phyloP scores from a whole-genome alignment of 2,797 vertebrate species.

The Furcifer pardalis region DNA sequence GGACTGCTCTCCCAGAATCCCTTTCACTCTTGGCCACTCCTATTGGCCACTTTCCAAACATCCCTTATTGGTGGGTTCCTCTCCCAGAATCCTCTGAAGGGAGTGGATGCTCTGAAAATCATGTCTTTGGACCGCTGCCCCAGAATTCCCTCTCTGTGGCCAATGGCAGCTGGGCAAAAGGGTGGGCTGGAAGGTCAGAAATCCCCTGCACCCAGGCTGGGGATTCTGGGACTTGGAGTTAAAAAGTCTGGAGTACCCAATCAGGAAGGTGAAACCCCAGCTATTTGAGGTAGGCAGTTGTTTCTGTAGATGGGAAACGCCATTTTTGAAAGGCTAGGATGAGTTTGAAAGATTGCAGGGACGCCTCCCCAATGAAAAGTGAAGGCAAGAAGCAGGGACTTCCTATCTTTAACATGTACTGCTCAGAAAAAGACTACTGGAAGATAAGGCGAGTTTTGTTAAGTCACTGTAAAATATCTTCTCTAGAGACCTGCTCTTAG shows the following conservation, averaged over 20 bases:
- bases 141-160: neutral
- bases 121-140: too few relatives aligned
- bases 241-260: too few relatives aligned
- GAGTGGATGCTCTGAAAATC: too few relatives aligned
- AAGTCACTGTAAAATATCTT: neutral
- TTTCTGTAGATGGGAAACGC: neutral
- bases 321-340: neutral
- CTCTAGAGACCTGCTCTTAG: neutral
- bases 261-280: neutral
- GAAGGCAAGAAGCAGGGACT: neutral
- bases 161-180: too few relatives aligned
- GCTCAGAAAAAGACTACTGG: neutral
- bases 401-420: neutral
- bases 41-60: neutral
- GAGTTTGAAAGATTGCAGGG: neutral
- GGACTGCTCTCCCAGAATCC: neutral
- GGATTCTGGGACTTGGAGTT: neutral
- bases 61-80: neutral
- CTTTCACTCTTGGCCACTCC: too few relatives aligned
- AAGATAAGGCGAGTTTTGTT: too few relatives aligned
- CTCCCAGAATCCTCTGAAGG: too few relatives aligned
- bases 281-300: too few relatives aligned
- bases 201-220: too few relatives aligned
- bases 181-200: too few relatives aligned
- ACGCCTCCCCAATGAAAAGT: neutral